Conservation (phyloP, 2,888 invertebrate species). For the Pammene fasciana region DNA sequence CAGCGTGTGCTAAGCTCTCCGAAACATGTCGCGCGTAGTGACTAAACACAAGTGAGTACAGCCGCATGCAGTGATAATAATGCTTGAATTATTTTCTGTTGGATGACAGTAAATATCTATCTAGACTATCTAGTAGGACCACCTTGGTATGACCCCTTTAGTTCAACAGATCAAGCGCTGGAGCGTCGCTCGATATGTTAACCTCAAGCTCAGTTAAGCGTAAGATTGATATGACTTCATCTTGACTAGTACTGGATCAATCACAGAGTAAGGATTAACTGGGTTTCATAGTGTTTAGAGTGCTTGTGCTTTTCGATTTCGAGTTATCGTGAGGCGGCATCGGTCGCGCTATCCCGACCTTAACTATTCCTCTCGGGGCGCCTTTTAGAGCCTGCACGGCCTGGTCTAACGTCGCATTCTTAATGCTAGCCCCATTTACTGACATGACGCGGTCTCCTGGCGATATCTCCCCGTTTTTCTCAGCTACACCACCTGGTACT, state of each 20-base stretch:
- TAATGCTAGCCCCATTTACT: slow-evolving; percentile 95
- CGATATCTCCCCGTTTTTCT: slow-evolving; percentile 95
- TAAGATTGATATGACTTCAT: slow-evolving; percentile 72
- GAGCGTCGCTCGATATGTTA: slow-evolving; percentile 60
- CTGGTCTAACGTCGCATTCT: slow-evolving; percentile 95
- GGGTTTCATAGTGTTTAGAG: slow-evolving; percentile 64
- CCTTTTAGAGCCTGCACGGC: slow-evolving; percentile 98
- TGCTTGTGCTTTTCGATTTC: slow-evolving; percentile 74
- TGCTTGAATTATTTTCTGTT: too few species aligned
- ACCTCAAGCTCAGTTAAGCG: slow-evolving; percentile 55
- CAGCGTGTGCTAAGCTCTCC: too few species aligned
- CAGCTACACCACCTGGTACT: slow-evolving; percentile 99
- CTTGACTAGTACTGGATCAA: slow-evolving; percentile 71
- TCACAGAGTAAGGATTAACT: slow-evolving; percentile 69
- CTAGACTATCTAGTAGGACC: not conserved
- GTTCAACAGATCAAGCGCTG: slow-evolving; percentile 48
- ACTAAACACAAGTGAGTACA: too few species aligned
- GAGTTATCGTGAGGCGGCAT: slow-evolving; percentile 78
- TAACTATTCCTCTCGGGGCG: slow-evolving; percentile 94
- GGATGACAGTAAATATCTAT: too few species aligned
- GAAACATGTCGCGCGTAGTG: too few species aligned
- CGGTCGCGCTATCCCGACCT: slow-evolving; percentile 95
- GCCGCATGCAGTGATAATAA: too few species aligned
- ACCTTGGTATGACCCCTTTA: slow-evolving; percentile 5
- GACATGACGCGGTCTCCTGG: slow-evolving; percentile 97